These are phyloP conservation scores for Garra rufa DNA, from an alignment of 2,113 vertebrate genomes.

Conservation along the genomic window DNA sequence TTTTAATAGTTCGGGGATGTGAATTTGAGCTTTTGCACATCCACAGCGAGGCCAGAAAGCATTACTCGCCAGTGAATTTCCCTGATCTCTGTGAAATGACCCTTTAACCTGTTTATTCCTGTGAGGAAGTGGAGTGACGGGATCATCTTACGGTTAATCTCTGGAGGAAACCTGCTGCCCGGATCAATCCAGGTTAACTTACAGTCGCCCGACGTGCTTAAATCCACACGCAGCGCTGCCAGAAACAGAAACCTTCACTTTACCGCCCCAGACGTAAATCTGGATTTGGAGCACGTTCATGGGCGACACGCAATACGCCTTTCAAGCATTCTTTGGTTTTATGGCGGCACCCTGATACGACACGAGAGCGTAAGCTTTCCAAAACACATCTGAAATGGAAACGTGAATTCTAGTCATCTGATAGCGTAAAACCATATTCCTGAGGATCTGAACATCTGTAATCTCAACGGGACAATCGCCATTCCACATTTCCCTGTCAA, in stretches of 20 bases:
- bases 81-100: slow-evolving; percentile 38
- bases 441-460: slow-evolving; percentile 23
- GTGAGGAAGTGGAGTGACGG: slow-evolving; percentile 63
- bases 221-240: slow-evolving; percentile 67
- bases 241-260: slow-evolving; percentile 72
- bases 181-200: slow-evolving; percentile 56
- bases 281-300: slow-evolving; percentile 64
- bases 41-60: background rate
- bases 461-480: slow-evolving; percentile 39
- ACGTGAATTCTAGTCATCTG: slow-evolving; percentile 4
- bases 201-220: slow-evolving; percentile 69
- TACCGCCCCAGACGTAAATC: slow-evolving; percentile 75
- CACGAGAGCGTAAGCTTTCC: slow-evolving; percentile 12
- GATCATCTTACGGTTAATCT: slow-evolving; percentile 72
- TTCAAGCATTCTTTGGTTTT: slow-evolving; percentile 39
- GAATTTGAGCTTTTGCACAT: background rate
- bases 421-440: slow-evolving; percentile 3
- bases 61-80: background rate
- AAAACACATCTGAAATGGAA: background rate
- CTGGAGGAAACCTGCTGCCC: slow-evolving; percentile 45
- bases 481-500: slow-evolving; percentile 12
- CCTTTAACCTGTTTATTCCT: slow-evolving; percentile 66
- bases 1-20: background rate
- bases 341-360: background rate
- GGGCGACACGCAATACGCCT: slow-evolving; percentile 64